Evolutionary conservation across 2,797 vertebrate species (phyloP).

Genomic region (Lithobates sylvaticus): DNA sequence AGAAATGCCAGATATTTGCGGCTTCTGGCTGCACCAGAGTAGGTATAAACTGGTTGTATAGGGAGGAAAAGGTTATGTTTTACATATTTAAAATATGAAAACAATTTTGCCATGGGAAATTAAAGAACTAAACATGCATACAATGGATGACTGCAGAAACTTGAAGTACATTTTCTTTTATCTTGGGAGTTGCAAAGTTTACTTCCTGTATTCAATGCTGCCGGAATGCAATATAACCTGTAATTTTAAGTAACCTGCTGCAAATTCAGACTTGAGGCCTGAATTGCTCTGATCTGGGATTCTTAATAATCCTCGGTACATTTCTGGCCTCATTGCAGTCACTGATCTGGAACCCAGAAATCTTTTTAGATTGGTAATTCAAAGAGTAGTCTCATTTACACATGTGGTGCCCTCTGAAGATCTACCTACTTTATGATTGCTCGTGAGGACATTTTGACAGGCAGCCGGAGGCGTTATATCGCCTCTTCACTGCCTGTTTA

Average conservation of each 20-base stretch:
- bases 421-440: too few species aligned
- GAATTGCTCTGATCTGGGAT: neutral
- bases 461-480: too few species aligned
- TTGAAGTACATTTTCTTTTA: neutral
- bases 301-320: neutral
- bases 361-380: too few species aligned
- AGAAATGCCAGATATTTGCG: neutral
- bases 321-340: neutral
- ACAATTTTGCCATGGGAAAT: neutral
- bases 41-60: neutral
- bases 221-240: conserved; percentile 48
- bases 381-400: too few species aligned
- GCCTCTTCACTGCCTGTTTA: too few species aligned
- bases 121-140: neutral
- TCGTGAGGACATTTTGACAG: too few species aligned
- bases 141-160: neutral
- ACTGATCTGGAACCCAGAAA: too few species aligned
- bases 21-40: neutral
- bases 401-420: too few species aligned
- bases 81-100: neutral
- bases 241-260: neutral
- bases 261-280: neutral
- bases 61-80: neutral
- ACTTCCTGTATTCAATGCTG: conserved; percentile 4
- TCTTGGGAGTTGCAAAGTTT: neutral